Conservation (phyloP, 2,888 invertebrate species). For the Chorisops tibialis region DNA sequence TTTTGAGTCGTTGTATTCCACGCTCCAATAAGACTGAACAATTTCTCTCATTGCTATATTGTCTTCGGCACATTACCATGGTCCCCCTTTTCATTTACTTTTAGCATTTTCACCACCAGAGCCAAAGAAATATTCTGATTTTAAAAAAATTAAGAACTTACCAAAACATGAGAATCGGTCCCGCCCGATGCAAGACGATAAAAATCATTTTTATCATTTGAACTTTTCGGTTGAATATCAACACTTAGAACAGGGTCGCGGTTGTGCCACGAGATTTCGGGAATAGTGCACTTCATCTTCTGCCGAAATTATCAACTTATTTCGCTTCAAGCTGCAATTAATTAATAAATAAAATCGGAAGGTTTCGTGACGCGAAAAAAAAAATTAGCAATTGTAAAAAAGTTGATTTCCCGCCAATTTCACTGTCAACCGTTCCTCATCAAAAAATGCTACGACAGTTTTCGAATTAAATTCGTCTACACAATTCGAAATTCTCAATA, state of each 20-base stretch:
- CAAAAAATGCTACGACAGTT: neutral
- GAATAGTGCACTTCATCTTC: constrained; percentile 88
- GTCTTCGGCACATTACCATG: too few relatives aligned
- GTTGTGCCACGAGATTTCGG: constrained; percentile 98
- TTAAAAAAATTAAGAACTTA: too few relatives aligned
- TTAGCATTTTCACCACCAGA: too few relatives aligned
- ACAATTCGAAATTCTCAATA: neutral
- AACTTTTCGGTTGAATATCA: constrained; percentile 69
- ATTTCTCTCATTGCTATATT: too few relatives aligned
- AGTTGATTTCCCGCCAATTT: constrained; percentile 17
- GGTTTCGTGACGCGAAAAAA: too few relatives aligned
- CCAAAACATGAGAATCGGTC: constrained; percentile 86
- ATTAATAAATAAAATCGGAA: too few relatives aligned
- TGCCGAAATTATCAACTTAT: neutral
- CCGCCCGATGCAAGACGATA: constrained; percentile 86
- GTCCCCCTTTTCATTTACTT: too few relatives aligned
- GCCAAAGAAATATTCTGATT: too few relatives aligned
- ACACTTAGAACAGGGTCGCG: constrained; percentile 89
- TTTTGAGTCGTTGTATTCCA: too few relatives aligned
- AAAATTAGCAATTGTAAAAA: too few relatives aligned
- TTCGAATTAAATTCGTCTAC: neutral
- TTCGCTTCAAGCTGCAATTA: too few relatives aligned
- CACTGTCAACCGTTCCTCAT: constrained; percentile 16
- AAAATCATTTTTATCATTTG: constrained; percentile 53
- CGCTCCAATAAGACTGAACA: too few relatives aligned